Conservation (phyloP, 2,797 vertebrate species). For the Sebastes steindachneri region DNA sequence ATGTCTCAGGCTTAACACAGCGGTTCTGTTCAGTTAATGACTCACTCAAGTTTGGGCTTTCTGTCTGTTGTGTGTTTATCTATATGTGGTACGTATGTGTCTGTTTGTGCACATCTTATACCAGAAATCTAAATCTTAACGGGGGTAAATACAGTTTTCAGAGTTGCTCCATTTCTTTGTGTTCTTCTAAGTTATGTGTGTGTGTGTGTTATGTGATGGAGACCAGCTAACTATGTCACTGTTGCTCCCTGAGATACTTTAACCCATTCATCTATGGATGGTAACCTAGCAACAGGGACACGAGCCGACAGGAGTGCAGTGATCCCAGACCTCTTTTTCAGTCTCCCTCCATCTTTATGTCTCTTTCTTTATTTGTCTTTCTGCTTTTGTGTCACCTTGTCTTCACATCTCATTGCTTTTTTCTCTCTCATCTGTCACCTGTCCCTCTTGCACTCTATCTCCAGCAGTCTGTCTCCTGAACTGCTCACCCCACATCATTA, state of each 20-base stretch:
- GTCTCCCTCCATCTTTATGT: constrained; percentile 35
- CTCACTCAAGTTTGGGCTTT: no score
- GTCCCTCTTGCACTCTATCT: not conserved
- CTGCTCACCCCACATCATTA: not conserved
- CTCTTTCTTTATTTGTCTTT: constrained; percentile 39
- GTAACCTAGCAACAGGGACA: constrained; percentile 81
- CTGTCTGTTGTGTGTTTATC: no score
- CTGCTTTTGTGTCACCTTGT: constrained; percentile 4
- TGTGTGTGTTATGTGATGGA: constrained; percentile 48
- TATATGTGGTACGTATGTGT: no score
- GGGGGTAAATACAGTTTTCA: not conserved
- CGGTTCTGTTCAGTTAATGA: not conserved
- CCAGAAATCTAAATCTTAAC: constrained; percentile 2
- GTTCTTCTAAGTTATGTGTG: not conserved
- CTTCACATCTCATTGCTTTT: not conserved
- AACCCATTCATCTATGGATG: constrained; percentile 62
- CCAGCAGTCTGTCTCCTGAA: not conserved
- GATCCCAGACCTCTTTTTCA: constrained; percentile 65
- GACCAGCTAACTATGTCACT: constrained; percentile 76
- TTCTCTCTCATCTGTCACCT: not conserved
- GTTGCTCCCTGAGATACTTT: constrained; percentile 76
- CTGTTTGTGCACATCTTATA: no score
- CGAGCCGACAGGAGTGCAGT: constrained; percentile 55
- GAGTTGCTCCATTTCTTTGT: constrained; percentile 36
- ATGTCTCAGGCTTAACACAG: no score